Percentiles rank a stretch among this genome's conserved stretches.
These are phyloP conservation scores for Malaclemys terrapin DNA, from an alignment of 2,113 vertebrate genomes.

Conservation along the genomic window DNA sequence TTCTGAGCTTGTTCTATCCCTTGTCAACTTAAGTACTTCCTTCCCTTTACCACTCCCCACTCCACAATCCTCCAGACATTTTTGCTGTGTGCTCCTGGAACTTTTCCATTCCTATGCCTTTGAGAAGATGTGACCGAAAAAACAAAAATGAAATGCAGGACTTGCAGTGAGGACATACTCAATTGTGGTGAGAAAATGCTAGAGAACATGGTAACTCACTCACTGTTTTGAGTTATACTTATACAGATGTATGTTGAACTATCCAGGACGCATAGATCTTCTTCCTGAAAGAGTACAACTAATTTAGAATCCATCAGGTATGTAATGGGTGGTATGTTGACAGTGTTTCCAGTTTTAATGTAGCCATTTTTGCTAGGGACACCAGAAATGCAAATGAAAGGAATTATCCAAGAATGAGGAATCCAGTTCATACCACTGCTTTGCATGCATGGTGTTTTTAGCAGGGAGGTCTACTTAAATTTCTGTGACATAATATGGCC, in stretches of 20 bases:
- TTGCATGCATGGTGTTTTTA: not conserved
- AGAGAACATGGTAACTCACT: not conserved
- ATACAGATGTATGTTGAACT: not conserved
- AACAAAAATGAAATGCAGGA: accelerated
- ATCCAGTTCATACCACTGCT: not conserved
- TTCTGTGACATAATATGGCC: not conserved
- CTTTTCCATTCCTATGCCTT: not conserved
- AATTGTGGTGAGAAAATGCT: too few relatives aligned
- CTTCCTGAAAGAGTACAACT: slow-evolving; percentile 12
- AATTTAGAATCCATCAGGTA: not conserved
- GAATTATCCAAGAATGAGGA: not conserved
- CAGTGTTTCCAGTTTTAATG: not conserved
- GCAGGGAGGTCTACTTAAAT: not conserved
- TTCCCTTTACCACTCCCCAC: not conserved
- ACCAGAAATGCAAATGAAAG: not conserved
- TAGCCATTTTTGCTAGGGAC: not conserved
- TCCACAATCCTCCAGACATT: not conserved
- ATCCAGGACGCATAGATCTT: not conserved
- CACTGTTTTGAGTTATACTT: not conserved
- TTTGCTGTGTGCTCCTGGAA: not conserved
- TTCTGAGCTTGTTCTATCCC: not conserved
- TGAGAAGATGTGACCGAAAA: not conserved
- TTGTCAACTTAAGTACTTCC: not conserved
- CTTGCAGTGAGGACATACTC: not conserved
- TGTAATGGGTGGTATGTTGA: not conserved